phyloP scores from a whole-genome alignment of 1,140 invertebrate genomes.

The Adelges cooleyi region DNA sequence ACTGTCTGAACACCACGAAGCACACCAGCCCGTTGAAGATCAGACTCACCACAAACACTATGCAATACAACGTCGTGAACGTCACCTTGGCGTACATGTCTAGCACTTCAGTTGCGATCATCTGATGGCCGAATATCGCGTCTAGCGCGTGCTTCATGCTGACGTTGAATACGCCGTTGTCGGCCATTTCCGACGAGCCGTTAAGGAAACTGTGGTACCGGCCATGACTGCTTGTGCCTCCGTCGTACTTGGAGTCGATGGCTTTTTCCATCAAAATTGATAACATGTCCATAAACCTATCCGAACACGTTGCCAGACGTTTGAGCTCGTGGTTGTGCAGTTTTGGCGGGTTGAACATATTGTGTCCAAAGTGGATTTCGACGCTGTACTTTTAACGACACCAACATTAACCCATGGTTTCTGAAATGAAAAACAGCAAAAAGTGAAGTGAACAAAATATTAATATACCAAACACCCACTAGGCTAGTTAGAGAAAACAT shows the following conservation, averaged over 20 bases:
- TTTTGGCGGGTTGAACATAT: conserved; percentile 25
- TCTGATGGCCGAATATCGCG: conserved; percentile 16
- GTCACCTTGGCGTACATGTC: conserved; percentile 32
- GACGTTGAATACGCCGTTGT: neutral
- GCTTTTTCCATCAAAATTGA: neutral
- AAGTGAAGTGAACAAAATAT: no score
- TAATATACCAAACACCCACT: no score
- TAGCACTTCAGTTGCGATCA: conserved; percentile 25
- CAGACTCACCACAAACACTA: conserved; percentile 32
- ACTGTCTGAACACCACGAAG: conserved; percentile 40
- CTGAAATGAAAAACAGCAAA: no score
- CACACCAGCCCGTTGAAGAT: conserved; percentile 39
- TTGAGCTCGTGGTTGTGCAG: conserved; percentile 24
- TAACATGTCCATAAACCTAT: conserved; percentile 9
- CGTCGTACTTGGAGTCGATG: no score
- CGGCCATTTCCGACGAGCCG: neutral
- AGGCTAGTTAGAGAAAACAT: no score
- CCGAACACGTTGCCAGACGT: neutral
- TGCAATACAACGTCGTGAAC: conserved; percentile 33
- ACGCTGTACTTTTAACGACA: no score
- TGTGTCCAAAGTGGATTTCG: no score
- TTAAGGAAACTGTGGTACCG: neutral
- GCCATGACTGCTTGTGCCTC: neutral
- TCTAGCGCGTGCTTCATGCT: conserved; percentile 11
- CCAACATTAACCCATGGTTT: no score